Percentiles rank a stretch among this genome's conserved stretches.
phyloP scores from a whole-genome alignment of 2,797 vertebrate genomes.

The Poeciliopsis infans region DNA sequence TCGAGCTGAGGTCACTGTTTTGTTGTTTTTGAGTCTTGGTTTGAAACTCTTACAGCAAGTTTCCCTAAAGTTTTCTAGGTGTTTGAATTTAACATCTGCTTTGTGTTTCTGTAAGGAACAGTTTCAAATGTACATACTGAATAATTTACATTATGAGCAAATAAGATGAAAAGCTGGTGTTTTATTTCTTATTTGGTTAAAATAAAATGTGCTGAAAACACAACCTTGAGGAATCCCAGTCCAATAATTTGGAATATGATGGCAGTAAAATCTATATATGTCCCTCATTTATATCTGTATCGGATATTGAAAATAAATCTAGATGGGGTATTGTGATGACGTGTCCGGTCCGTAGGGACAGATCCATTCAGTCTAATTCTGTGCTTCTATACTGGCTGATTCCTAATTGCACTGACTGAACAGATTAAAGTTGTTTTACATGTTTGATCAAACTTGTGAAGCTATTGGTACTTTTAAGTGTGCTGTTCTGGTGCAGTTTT shows the following conservation, averaged over 20 bases:
- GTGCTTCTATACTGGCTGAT: too few relatives aligned
- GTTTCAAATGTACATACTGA: conserved; percentile 13
- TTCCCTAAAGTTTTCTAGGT: neutral
- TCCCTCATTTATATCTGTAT: too few relatives aligned
- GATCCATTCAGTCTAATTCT: too few relatives aligned
- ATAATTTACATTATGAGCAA: neutral
- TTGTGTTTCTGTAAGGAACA: conserved; percentile 2
- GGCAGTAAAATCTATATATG: too few relatives aligned
- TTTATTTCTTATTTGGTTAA: conserved; percentile 1
- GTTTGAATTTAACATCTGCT: conserved; percentile 25
- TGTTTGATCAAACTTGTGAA: too few relatives aligned
- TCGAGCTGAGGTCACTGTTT: conserved; percentile 15
- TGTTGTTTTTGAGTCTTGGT: neutral
- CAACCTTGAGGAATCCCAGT: neutral
- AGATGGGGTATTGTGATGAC: too few relatives aligned
- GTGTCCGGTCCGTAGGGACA: too few relatives aligned
- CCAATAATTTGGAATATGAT: neutral
- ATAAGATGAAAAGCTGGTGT: conserved; percentile 2
- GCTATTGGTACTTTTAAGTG: too few relatives aligned
- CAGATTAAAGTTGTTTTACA: too few relatives aligned
- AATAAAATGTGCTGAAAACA: neutral
- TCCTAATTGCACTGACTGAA: too few relatives aligned
- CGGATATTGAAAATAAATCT: too few relatives aligned
- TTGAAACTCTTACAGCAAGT: neutral
- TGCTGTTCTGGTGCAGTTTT: too few relatives aligned